A percentile compares a stretch with the other conserved stretches of the same genome.
Evolutionary conservation across 2,797 vertebrate species (phyloP).

Genomic region (Chlorospingus semifuscus): DNA sequence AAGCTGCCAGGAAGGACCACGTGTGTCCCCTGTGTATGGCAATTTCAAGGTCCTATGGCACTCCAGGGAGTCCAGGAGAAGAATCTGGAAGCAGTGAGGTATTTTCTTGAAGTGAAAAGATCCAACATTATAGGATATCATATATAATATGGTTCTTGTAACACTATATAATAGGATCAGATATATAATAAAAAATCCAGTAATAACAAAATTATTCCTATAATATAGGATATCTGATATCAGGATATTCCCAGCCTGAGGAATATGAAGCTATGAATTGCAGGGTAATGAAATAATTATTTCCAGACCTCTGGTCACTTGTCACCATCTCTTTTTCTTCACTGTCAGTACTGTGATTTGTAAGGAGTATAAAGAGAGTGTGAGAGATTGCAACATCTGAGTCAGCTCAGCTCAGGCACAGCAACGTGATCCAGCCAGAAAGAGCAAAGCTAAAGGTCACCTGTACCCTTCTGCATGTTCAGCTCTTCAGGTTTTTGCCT

Average conservation of each 20-base stretch:
- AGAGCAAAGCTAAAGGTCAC: constrained; percentile 10
- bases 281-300: not conserved
- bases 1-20: not conserved
- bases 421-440: not conserved
- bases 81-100: not conserved
- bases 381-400: not conserved
- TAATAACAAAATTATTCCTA: not conserved
- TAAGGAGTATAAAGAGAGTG: not conserved
- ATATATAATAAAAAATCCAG: not conserved
- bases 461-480: not conserved
- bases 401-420: not conserved
- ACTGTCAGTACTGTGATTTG: not conserved
- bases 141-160: not conserved
- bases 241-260: not conserved
- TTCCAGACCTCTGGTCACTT: not conserved
- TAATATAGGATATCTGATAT: not conserved
- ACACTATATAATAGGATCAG: not conserved
- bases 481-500: not conserved
- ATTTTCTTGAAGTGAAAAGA: not conserved
- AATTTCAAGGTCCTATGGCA: accelerated
- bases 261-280: not conserved
- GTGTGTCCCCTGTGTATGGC: accelerated
- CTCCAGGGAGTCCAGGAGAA: accelerated
- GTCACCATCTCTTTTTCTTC: not conserved
- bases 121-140: not conserved